A percentile compares a stretch with the other conserved stretches of the same genome.
Evolutionary conservation across 2,113 vertebrate species (phyloP).

Genomic region (Butastur rufipennis): DNA sequence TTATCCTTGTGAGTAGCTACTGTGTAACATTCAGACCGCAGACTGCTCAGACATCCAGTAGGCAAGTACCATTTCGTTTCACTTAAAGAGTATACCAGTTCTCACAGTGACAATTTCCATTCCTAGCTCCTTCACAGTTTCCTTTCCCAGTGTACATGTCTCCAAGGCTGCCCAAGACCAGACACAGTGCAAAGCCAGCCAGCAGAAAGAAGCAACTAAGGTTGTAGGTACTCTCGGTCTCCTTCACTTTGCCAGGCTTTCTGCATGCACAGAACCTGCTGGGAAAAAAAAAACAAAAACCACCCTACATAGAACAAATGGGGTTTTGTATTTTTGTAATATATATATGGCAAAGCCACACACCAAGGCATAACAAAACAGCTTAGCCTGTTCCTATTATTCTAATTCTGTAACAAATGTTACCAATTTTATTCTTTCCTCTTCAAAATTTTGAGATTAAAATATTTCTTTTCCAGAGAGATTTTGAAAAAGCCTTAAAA

Average conservation of each 20-base stretch:
- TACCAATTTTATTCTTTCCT: not conserved
- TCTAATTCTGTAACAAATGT: not conserved
- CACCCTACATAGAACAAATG: not conserved
- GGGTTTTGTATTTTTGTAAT: not conserved
- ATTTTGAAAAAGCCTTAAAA: not conserved
- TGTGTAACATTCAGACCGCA: not conserved
- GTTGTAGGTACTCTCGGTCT: not conserved
- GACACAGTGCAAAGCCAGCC: not conserved
- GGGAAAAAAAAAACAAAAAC: not conserved
- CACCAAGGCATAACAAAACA: not conserved
- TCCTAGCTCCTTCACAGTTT: not conserved
- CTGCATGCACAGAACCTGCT: not conserved
- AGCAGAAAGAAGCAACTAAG: not conserved
- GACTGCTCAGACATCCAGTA: not conserved
- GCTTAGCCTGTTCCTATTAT: not conserved
- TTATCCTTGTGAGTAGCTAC: not conserved
- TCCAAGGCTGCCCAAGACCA: not conserved
- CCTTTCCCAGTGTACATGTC: not conserved
- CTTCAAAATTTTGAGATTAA: not conserved
- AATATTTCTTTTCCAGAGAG: not conserved
- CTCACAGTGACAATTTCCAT: not conserved
- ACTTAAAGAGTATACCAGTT: not conserved
- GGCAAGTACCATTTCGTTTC: not conserved
- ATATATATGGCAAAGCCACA: not conserved
- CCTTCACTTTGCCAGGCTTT: not conserved